phyloP scores from a whole-genome alignment of 1,140 invertebrate genomes.

The Brachionus manjavacas region DNA sequence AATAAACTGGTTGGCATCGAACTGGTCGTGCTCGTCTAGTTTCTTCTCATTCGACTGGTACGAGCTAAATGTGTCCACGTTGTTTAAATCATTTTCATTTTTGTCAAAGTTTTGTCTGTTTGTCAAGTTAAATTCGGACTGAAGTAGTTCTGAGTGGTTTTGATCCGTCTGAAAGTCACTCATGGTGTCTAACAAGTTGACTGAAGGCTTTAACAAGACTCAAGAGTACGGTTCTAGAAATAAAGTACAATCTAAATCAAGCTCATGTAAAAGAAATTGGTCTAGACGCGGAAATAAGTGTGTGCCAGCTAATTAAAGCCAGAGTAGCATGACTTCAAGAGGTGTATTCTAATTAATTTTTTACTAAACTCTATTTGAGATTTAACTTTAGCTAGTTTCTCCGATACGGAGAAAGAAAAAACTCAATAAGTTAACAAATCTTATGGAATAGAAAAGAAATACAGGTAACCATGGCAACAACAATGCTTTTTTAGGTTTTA shows the following conservation, averaged over 20 bases:
- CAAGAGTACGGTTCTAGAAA: neutral
- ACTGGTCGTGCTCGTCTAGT: neutral
- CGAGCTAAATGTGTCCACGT: slow-evolving; percentile 7
- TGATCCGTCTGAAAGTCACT: slow-evolving; percentile 33
- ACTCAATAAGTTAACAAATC: slow-evolving; percentile 35
- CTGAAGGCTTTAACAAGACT: neutral
- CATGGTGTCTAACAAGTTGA: neutral
- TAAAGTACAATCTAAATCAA: neutral
- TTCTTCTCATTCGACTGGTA: slow-evolving; percentile 1
- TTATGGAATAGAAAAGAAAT: slow-evolving; percentile 25
- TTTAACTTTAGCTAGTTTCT: neutral
- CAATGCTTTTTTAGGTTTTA: slow-evolving; percentile 1
- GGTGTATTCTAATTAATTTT: neutral
- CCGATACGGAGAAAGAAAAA: neutral
- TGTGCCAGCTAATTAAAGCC: neutral
- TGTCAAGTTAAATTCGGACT: slow-evolving; percentile 6
- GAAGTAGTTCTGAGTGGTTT: neutral
- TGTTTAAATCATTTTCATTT: slow-evolving; percentile 22
- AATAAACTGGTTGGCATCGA: neutral
- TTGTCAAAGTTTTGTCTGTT: neutral
- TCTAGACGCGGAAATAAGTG: neutral
- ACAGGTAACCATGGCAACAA: slow-evolving; percentile 13
- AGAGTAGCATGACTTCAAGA: neutral
- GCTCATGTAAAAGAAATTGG: neutral
- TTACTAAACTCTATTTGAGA: neutral